Base-by-base conservation (phyloP, 1,140 invertebrate species). In the Cydia strobilella region DNA sequence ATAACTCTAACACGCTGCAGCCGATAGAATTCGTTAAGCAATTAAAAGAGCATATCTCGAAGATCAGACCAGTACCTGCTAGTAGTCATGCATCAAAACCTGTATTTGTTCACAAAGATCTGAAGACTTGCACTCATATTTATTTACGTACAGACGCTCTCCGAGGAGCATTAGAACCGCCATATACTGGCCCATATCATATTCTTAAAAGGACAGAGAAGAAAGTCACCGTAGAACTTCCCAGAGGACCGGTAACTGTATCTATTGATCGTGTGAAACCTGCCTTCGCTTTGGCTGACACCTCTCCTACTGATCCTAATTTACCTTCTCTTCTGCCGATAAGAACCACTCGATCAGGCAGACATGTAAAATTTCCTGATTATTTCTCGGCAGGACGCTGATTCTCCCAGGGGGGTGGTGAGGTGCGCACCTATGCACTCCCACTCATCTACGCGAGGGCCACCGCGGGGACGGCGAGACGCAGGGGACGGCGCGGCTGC, bases 11-110 rank as follows among this genome's bases (percentile, higher is more conserved):
- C 23, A 74, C 2, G 5, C 1, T 74, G 4, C 23, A 74, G n/a
- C 23, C 59, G 31, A 31, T 6, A 66, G 59, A 74, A 20, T 79
- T 77, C 20, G 72, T 77, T 20, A 25, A 62, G 15, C 54, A 79
- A 18, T 76, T 81, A 42, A 20, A 77, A 42, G 15, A 45, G 42
- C 69, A 75, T 15, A 77, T 81, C 23, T 54, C 51, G n/a, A 15
- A 69, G 12, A 48, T 80, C 35, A 71, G 66, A 13, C 76, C 80
- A 45, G 35, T 51, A 9, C 69, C 72, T 12, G 75, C 72, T 6
- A 54, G 59, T 10, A 73, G 74, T 13, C 79, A 81, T 59, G n/a
- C 5, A 1, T 27, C 51, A 9, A 20, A 15, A 71, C 72, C 20
- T 0, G 18, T 71, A 7, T 75, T 75, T 13, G 27, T 75, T 3